These are phyloP conservation scores for Phortica magna DNA, from an alignment of 2,888 invertebrate species.

Conservation along the genomic window DNA sequence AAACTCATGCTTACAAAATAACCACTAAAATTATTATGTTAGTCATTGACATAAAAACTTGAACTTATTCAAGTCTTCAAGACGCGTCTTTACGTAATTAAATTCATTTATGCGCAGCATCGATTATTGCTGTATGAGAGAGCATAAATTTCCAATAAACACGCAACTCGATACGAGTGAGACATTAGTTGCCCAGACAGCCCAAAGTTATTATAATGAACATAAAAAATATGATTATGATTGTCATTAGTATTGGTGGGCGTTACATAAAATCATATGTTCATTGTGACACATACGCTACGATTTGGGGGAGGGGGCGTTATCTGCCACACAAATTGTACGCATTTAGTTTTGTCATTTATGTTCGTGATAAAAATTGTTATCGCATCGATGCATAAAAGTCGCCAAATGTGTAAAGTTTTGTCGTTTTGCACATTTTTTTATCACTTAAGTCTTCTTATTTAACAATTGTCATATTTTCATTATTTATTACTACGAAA, in stretches of 20 bases:
- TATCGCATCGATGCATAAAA: background rate
- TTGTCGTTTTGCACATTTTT: too few relatives aligned
- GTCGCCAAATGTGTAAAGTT: background rate
- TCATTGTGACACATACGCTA: background rate
- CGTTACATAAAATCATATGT: constrained; percentile 17
- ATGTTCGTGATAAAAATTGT: background rate
- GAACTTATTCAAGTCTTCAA: too few relatives aligned
- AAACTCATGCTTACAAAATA: background rate
- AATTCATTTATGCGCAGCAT: constrained; percentile 53
- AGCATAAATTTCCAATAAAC: constrained; percentile 17
- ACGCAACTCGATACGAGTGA: background rate
- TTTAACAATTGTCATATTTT: too few relatives aligned
- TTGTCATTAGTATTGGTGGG: background rate
- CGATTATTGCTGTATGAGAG: constrained; percentile 14
- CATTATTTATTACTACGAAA: too few relatives aligned
- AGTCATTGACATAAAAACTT: too few relatives aligned
- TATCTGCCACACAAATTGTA: background rate
- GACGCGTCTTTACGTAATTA: constrained; percentile 36
- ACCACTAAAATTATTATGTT: background rate
- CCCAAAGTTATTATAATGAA: background rate
- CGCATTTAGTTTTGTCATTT: background rate
- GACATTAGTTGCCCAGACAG: background rate
- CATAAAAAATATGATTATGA: constrained; percentile 21
- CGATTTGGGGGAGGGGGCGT: background rate
- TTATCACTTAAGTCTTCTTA: too few relatives aligned